Conservation (phyloP, 2,888 invertebrate species). For the Pachydiplax longipennis region DNA sequence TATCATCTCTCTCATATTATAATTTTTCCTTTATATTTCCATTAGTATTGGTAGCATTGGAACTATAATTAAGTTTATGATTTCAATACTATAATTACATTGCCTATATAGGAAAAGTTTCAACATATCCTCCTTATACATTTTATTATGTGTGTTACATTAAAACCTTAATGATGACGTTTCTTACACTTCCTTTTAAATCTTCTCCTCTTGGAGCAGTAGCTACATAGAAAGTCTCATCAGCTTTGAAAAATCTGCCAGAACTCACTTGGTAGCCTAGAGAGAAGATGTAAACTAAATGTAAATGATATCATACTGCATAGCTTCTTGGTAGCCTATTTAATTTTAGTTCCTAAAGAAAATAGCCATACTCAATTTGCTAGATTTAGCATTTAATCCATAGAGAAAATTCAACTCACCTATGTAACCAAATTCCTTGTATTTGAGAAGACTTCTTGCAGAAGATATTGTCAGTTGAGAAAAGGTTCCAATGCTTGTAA, state of each 20-base stretch:
- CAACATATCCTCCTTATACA: too few relatives aligned
- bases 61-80: too few relatives aligned
- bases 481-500: neutral
- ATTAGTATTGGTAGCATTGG: too few relatives aligned
- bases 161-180: too few relatives aligned
- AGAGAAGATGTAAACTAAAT: conserved; percentile 50
- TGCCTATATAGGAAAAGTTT: too few relatives aligned
- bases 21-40: too few relatives aligned
- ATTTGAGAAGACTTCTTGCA: neutral
- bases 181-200: conserved; percentile 54
- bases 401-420: neutral
- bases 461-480: neutral
- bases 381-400: neutral
- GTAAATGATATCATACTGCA: neutral
- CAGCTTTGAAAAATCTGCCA: conserved; percentile 55
- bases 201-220: conserved; percentile 64
- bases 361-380: neutral
- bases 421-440: neutral
- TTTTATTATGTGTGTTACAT: too few relatives aligned
- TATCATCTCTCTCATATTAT: too few relatives aligned
- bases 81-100: too few relatives aligned
- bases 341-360: neutral
- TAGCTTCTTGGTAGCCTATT: neutral
- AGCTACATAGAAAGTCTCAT: conserved; percentile 60
- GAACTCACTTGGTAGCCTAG: conserved; percentile 56